Evolutionary conservation across 2,113 vertebrate species (phyloP), one percentile per base, ranked within the genome.

Genomic region (Pitta sordida): DNA sequence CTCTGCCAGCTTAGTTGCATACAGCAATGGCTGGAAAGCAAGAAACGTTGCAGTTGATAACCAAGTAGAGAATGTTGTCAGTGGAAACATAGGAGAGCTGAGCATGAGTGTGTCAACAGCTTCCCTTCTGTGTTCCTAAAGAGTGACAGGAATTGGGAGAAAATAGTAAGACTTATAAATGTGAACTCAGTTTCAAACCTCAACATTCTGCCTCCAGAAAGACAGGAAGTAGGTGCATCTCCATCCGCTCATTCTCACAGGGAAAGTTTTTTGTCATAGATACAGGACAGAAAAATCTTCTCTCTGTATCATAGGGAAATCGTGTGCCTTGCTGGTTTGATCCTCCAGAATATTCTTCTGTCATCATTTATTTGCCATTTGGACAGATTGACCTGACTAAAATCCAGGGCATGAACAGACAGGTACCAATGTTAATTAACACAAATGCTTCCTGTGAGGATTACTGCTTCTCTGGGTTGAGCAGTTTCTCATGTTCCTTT

Each of bases 261-360:
- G 37, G 17, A 52, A 4, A 13, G 10, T 76, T 9, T 78, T 70
- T 10, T 82, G 62, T 60, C 34, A 34, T 13, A 20, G 41, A 10
- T 20, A 5, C 0, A 2, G 29, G 30, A 24, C 17, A 34, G n/a
- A n/a, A 65, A 23, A 34, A 32, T 34, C n/a, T 58, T 46, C 6
- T 63, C 2, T 37, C 26, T 60, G 4, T 78, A 37, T 41, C 46
- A 15, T 0, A 12, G 14, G 48, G 48, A 73, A 62, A 51, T 32
- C 29, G 8, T 18, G 21, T 44, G 51, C 16, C 59, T 62, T 71
- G 44, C 53, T 77, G 46, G 75, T 74, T 77, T 48, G 71, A 13
- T 81, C 26, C 62, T 88, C 32, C 39, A 81, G 69, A 34, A 5
- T 27, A 12, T 43, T n/a, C 67, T 74, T 81, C 56, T 88, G 70